Percentiles rank a stretch among this genome's conserved stretches.
Evolutionary conservation across 2,888 invertebrate genomes (phyloP).

Genomic region (Dolichomitus sp.): DNA sequence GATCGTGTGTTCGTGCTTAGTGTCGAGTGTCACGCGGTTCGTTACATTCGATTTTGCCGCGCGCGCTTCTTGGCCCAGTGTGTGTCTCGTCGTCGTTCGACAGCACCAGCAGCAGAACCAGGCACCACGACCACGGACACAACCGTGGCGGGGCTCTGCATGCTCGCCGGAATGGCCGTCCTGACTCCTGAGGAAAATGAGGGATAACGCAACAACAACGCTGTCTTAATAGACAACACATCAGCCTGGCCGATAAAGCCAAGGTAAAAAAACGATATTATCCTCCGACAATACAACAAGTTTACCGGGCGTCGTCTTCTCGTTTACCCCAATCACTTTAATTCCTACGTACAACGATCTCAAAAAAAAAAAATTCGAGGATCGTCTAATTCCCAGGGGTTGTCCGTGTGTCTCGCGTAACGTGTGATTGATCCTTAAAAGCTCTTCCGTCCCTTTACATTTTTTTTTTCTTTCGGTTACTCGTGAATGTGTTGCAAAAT

Average conservation of each 20-base stretch:
- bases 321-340: too few species aligned
- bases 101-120: not conserved
- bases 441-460: not conserved
- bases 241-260: slow-evolving; percentile 60
- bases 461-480: slow-evolving; percentile 10
- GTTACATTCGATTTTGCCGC: slow-evolving; percentile 67
- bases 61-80: slow-evolving; percentile 53
- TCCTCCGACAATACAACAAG: not conserved
- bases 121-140: slow-evolving; percentile 34
- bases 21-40: slow-evolving; percentile 20
- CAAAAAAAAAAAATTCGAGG: too few species aligned
- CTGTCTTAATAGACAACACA: slow-evolving; percentile 63
- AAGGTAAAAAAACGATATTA: slow-evolving; percentile 46
- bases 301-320: not conserved
- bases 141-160: slow-evolving; percentile 79
- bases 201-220: slow-evolving; percentile 77
- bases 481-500: not conserved
- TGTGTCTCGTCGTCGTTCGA: slow-evolving; percentile 1
- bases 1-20: slow-evolving; percentile 59
- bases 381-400: not conserved
- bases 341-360: too few species aligned
- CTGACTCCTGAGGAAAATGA: slow-evolving; percentile 74
- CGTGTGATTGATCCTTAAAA: slow-evolving; percentile 69
- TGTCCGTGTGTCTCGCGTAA: not conserved
- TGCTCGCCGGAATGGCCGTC: slow-evolving; percentile 80